Base-by-base conservation (phyloP, 1,140 invertebrate genomes). In the Formica exsecta region DNA sequence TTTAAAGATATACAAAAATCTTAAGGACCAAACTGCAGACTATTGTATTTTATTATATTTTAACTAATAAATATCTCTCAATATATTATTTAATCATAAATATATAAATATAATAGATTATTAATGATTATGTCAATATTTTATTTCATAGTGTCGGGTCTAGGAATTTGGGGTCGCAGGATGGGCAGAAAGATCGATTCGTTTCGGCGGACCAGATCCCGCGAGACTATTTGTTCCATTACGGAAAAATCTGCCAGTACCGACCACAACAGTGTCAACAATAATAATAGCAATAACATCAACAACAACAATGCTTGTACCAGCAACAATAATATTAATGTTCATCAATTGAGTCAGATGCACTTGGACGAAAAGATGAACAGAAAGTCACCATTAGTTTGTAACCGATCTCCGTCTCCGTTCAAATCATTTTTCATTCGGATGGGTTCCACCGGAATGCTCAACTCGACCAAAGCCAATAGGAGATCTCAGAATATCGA, bases 151-250 rank as follows among this genome's bases (percentile, higher is more conserved):
- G 90, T 80, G 29, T 90, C 96, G 97, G 97, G 97, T 89, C 96
- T 97, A 86, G 96, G 96, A 77, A 97, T 97, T 85, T 98, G 97
- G 97, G 97, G 97, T 90, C 96, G 97, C 76, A 96, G 96, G 73
- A 97, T 98, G 97, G 97, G 97, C 83, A 97, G 96, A 89, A 98
- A 97, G 92, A 95, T 98, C 91, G 97, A 98, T 91, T 96, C 97
- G 87, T 95, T 98, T 85, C 96, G 97, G 85, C 96, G 97, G 89
- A 95, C 96, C 41, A 96, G 97, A 81, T 95, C 96, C 74, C 97
- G 97, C 90, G 96, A 96, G 80, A 91, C 93, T 16, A 90, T 96
- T 90, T 92, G 93, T 91, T 89, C 90, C 41, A 88, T 90, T 38
- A 89, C 87, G 66, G 94, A 93, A 87, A 91, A 91, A 68, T 59